These are phyloP conservation scores for Oreonectes daqikongensis DNA, from an alignment of 2,797 vertebrate species.

Conservation along the genomic window DNA sequence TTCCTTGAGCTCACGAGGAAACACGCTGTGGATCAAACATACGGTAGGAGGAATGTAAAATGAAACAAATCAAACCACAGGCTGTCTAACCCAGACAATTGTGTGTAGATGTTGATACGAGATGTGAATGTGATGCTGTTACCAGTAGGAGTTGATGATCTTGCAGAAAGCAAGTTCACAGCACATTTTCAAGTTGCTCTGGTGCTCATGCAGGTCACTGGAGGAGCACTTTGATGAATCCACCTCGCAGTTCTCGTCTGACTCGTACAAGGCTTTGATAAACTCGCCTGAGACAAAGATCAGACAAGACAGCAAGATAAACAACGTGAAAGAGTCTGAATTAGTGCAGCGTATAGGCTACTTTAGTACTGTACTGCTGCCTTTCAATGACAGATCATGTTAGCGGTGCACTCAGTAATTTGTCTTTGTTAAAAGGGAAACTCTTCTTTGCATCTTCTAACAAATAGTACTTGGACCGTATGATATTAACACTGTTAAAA, in stretches of 20 bases:
- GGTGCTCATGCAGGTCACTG: conserved; percentile 88
- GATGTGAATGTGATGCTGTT: conserved; percentile 26
- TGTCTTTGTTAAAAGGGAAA: not conserved
- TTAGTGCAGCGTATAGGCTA: not conserved
- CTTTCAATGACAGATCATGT: not conserved
- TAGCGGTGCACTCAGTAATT: not conserved
- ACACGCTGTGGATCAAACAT: conserved; percentile 75
- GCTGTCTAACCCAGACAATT: not conserved
- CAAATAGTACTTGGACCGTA: not conserved
- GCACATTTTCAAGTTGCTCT: conserved; percentile 96
- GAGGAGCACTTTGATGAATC: conserved; percentile 89
- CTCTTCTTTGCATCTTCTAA: too few relatives aligned
- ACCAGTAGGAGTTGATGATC: conserved; percentile 92
- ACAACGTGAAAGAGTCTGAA: conserved; percentile 25
- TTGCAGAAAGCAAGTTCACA: conserved; percentile 98
- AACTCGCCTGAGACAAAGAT: conserved; percentile 83
- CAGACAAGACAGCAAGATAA: not conserved
- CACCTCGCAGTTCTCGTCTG: conserved; percentile 97
- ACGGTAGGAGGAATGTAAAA: not conserved
- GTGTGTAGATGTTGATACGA: not conserved
- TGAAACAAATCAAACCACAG: too few relatives aligned
- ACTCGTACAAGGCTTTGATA: conserved; percentile 95
- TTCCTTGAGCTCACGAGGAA: conserved; percentile 94
- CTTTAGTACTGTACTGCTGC: not conserved
- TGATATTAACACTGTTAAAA: too few relatives aligned